Evolutionary conservation across 92 coral and sea anemone species (phyloP), one percentile per base, ranked within the genome.

Genomic region (Palythoa heliodiscus): DNA sequence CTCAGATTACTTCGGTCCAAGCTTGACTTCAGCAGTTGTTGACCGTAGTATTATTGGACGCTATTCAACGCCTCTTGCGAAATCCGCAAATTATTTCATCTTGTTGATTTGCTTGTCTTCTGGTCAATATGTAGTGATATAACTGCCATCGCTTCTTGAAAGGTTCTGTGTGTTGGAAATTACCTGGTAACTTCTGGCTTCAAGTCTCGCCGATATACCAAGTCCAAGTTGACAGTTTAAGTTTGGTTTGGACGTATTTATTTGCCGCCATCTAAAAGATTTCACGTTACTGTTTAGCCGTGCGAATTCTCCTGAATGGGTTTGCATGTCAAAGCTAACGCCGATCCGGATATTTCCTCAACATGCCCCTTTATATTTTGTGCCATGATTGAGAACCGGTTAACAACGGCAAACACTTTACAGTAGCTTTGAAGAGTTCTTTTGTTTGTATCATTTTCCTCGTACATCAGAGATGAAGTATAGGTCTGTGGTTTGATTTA

Each of bases 351-450:
- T 23, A 10, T 67, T 66, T 63, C 71, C 52, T 47, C 66, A 47
- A 0, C 14, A 48, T 79, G 73, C 43, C 15, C 47, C 73, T 60
- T 80, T 40, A 24, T 14, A 14, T 43, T 40, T 80, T 43, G 61
- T 11, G 39, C 61, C 43, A 47, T 47, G 74, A 80, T 47, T 15
- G 57, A 47, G 84, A 70, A 64, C 53, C 66, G 84, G 70, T 25
- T 66, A 52, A 64, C 55, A 50, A 66, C 48, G 63, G n/a, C 74
- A 80, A 80, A 80, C 47, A 80, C 13, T 47, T 39, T 14, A 80
- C 84, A 80, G 74, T 80, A 53, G 15, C n/a, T 25, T 24, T 80
- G 84, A 80, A 80, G 84, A 29, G 84, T 64, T 64, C 84, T 66
- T 80, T 66, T 80, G 84, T 80, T 70, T 80, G 63, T 43, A 17